A percentile compares a stretch with the other conserved stretches of the same genome.
Conservation (phyloP, 1,140 invertebrate genomes). For the Drosophila baimaii region DNA sequence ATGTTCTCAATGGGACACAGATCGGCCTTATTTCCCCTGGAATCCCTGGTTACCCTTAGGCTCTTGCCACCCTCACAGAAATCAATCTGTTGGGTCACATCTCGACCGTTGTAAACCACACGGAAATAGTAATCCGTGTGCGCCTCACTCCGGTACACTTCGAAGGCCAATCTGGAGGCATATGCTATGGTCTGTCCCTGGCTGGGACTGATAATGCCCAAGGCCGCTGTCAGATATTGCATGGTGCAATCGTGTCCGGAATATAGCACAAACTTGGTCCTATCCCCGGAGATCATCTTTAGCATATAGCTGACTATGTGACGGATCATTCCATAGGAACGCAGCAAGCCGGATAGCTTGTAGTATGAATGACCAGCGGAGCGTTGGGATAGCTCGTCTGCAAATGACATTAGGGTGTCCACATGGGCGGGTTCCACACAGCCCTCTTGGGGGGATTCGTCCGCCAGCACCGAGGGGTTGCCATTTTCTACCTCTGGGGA, state of each 20-base stretch:
- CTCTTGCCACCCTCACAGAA: conserved; percentile 90
- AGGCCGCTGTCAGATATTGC: conserved; percentile 91
- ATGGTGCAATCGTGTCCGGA: conserved; percentile 96
- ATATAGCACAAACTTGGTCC: conserved; percentile 93
- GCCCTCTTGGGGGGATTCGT: conserved; percentile 49
- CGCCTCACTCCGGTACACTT: conserved; percentile 88
- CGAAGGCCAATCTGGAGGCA: conserved; percentile 93
- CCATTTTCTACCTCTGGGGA: conserved; percentile 34
- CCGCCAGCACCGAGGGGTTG: conserved; percentile 27
- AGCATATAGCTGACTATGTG: conserved; percentile 92
- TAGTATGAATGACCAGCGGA: conserved; percentile 88
- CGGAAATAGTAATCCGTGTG: conserved; percentile 89
- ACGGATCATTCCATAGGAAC: conserved; percentile 90
- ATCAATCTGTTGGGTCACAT: conserved; percentile 91
- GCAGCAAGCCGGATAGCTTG: conserved; percentile 88
- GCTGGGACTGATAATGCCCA: conserved; percentile 87
- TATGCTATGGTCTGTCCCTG: conserved; percentile 87
- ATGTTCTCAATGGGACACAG: conserved; percentile 94
- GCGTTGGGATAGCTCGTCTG: conserved; percentile 90
- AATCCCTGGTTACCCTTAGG: conserved; percentile 84
- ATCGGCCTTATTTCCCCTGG: conserved; percentile 86
- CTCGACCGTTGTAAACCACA: conserved; percentile 93
- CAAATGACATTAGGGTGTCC: conserved; percentile 89
- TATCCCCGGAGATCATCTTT: conserved; percentile 90
- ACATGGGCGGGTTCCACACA: conserved; percentile 87